Percentiles rank a stretch among this genome's conserved stretches.
Evolutionary conservation across 1,140 invertebrate species (phyloP).

Genomic region (Bombus waltoni): DNA sequence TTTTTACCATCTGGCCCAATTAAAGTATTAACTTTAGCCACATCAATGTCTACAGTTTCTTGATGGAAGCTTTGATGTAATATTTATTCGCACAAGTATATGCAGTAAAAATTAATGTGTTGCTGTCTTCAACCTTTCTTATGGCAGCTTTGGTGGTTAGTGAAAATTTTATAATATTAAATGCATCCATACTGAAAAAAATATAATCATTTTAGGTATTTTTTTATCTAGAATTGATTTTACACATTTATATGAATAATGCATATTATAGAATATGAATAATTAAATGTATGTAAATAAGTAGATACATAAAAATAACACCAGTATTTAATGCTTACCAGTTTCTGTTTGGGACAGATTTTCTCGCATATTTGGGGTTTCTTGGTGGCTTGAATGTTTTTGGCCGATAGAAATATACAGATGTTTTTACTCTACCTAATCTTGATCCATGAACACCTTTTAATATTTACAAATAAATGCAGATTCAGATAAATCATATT

Average conservation of each 20-base stretch:
- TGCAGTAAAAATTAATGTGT: constrained; percentile 99
- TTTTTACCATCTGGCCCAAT: constrained; percentile 99
- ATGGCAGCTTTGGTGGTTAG: constrained; percentile 99
- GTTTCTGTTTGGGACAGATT: constrained; percentile 95
- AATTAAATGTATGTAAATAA: neutral
- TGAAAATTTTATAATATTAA: constrained; percentile 98
- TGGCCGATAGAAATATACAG: constrained; percentile 96
- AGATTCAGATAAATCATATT: constrained; percentile 38
- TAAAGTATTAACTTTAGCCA: constrained; percentile 98
- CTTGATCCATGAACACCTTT: constrained; percentile 95
- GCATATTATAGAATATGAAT: neutral
- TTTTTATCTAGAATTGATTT: neutral
- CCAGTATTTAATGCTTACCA: constrained; percentile 84
- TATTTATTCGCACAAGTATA: constrained; percentile 98
- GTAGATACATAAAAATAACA: neutral
- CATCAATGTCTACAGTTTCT: constrained; percentile 99
- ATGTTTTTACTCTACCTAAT: constrained; percentile 95
- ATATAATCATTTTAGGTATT: constrained; percentile 38
- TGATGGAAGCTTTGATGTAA: constrained; percentile 96
- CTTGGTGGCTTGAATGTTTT: constrained; percentile 95
- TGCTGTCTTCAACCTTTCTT: constrained; percentile 99
- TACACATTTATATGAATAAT: neutral
- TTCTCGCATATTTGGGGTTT: constrained; percentile 97
- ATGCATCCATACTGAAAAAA: constrained; percentile 95
- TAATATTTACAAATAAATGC: constrained; percentile 86